Conservation (phyloP, 2,113 vertebrate genomes). For the Cyanoramphus novaezelandiae region DNA sequence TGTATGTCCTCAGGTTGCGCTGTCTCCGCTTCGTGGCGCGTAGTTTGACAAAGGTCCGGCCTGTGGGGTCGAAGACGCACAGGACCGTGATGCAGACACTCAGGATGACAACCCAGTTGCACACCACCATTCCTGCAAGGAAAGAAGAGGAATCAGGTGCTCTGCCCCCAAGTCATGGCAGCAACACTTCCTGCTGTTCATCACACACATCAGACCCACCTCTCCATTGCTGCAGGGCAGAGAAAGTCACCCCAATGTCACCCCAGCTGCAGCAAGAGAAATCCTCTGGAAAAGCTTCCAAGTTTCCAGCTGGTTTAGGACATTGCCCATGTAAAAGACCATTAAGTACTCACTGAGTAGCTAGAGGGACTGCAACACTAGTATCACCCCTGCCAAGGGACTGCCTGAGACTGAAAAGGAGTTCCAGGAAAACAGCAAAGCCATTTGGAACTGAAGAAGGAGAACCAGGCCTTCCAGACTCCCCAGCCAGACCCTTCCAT, state of each 20-base stretch:
- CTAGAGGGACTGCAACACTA: neutral
- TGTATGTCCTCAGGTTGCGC: slow-evolving; percentile 94
- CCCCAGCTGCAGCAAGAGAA: neutral
- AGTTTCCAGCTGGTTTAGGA: neutral
- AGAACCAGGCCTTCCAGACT: neutral
- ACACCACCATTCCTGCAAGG: slow-evolving; percentile 90
- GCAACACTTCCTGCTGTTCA: neutral
- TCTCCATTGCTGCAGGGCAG: slow-evolving; percentile 70
- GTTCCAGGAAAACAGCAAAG: neutral
- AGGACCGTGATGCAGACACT: slow-evolving; percentile 96
- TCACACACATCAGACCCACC: neutral
- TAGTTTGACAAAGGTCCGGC: slow-evolving; percentile 95
- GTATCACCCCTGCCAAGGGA: neutral
- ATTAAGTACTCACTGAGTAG: neutral
- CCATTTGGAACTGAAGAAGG: neutral
- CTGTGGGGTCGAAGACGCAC: slow-evolving; percentile 97
- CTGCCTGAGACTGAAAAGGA: neutral
- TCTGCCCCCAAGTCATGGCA: rapidly evolving
- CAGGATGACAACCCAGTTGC: slow-evolving; percentile 98
- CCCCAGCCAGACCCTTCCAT: neutral
- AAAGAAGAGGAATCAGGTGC: neutral
- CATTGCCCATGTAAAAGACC: neutral
- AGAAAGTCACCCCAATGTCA: neutral
- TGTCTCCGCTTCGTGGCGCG: slow-evolving; percentile 94
- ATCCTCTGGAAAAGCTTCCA: neutral